These are phyloP conservation scores for Ormyrus labotus DNA, from an alignment of 2,888 invertebrate genomes.

Conservation along the genomic window DNA sequence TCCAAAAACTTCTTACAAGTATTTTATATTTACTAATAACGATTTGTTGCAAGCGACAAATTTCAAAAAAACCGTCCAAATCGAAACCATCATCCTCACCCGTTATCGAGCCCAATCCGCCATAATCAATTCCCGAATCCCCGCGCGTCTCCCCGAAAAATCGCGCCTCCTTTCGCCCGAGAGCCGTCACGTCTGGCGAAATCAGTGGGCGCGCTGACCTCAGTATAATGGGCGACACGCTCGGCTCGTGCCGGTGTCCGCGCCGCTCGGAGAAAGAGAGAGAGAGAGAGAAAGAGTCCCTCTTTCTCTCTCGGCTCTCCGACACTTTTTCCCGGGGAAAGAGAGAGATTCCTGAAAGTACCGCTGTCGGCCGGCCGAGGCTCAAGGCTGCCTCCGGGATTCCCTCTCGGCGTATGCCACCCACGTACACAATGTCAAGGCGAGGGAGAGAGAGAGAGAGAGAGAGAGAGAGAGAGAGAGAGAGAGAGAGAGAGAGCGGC, in stretches of 20 bases:
- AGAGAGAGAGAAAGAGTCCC: too few species aligned
- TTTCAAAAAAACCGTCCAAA: too few species aligned
- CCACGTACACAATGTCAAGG: constrained; percentile 50
- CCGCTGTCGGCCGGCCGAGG: neutral
- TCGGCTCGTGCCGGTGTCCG: neutral
- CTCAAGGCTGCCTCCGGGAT: constrained; percentile 45
- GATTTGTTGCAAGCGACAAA: too few species aligned
- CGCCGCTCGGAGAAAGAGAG: neutral
- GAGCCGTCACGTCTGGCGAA: too few species aligned
- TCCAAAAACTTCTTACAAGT: too few species aligned
- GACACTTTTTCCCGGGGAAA: constrained; percentile 30
- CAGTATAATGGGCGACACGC: neutral
- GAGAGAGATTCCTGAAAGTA: constrained; percentile 35
- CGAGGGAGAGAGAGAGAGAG: neutral
- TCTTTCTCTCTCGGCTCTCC: neutral
- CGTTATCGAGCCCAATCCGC: too few species aligned
- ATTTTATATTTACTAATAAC: too few species aligned
- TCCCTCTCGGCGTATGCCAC: constrained; percentile 31
- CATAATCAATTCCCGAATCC: too few species aligned
- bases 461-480: neutral
- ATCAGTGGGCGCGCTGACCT: neutral
- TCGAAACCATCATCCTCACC: too few species aligned
- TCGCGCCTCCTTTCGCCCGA: too few species aligned
- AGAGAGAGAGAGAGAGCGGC: neutral
- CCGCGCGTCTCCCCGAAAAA: too few species aligned